Conservation (phyloP, 1,140 invertebrate genomes). For the Protaetia brevitarsis region DNA sequence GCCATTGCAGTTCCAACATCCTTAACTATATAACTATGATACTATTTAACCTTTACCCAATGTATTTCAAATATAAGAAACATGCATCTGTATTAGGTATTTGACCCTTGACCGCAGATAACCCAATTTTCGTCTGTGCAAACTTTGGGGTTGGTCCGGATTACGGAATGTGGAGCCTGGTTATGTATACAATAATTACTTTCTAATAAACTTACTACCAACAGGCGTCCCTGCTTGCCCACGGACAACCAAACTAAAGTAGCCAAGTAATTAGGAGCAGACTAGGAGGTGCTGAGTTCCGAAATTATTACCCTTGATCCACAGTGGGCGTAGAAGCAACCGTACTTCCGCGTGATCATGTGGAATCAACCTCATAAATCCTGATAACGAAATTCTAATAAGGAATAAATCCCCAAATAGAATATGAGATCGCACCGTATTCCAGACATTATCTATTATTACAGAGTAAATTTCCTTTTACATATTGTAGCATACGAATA, state of each 20-base stretch:
- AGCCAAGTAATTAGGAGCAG: not conserved
- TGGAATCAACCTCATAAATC: not conserved
- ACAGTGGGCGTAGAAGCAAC: not conserved
- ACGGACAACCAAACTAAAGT: not conserved
- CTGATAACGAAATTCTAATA: slow-evolving; percentile 10
- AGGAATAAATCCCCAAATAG: not conserved
- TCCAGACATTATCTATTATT: too few species aligned
- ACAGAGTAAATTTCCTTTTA: too few species aligned
- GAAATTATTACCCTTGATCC: not conserved
- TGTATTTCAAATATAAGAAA: not conserved
- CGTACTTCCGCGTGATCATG: not conserved
- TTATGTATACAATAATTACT: slow-evolving; percentile 2
- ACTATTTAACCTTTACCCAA: too few species aligned
- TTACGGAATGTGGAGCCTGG: not conserved
- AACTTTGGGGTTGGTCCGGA: not conserved
- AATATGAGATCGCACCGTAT: too few species aligned
- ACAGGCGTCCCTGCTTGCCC: not conserved
- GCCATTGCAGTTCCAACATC: too few species aligned
- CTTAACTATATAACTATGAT: too few species aligned
- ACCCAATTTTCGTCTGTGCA: not conserved
- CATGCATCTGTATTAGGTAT: not conserved
- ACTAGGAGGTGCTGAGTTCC: not conserved
- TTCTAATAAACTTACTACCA: not conserved
- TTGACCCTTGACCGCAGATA: not conserved
- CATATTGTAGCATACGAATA: too few species aligned